phyloP scores from a whole-genome alignment of 2,797 vertebrate species.

The Cyprinodon diabolis region DNA sequence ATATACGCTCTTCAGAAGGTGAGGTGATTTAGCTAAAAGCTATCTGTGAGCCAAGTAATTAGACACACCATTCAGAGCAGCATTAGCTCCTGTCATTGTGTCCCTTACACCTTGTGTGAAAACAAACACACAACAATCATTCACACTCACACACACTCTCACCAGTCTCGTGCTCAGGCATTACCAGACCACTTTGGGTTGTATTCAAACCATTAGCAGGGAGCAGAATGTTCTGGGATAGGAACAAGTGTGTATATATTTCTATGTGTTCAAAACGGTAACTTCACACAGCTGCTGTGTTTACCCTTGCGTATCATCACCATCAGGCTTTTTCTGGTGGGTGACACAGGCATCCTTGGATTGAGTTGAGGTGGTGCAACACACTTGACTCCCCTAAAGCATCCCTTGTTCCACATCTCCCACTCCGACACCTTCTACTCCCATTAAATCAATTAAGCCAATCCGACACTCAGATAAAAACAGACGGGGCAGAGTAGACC shows the following conservation, averaged over 20 bases:
- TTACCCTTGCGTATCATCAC: slow-evolving; percentile 53
- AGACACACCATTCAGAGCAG: slow-evolving; percentile 82
- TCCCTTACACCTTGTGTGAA: slow-evolving; percentile 49
- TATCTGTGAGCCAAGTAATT: slow-evolving; percentile 87
- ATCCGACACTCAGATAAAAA: slow-evolving; percentile 74
- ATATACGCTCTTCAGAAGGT: slow-evolving; percentile 85
- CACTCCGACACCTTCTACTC: slow-evolving; percentile 70
- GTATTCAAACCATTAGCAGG: slow-evolving; percentile 83
- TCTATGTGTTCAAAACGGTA: slow-evolving; percentile 52
- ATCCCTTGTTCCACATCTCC: slow-evolving; percentile 67
- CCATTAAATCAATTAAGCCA: slow-evolving; percentile 83
- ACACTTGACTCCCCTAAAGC: slow-evolving; percentile 76
- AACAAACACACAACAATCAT: slow-evolving; percentile 51
- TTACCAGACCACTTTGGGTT: slow-evolving; percentile 75
- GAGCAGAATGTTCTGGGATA: slow-evolving; percentile 70
- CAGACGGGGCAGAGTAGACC: slow-evolving; percentile 69
- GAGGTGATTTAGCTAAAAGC: slow-evolving; percentile 88
- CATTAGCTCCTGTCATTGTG: slow-evolving; percentile 78
- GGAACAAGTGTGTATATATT: slow-evolving; percentile 65
- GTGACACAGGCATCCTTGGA: slow-evolving; percentile 67
- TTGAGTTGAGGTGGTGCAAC: slow-evolving; percentile 68
- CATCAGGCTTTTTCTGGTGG: slow-evolving; percentile 39
- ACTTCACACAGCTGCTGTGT: slow-evolving; percentile 27
- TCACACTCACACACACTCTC: slow-evolving; percentile 42
- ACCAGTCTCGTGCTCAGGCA: slow-evolving; percentile 38